Conservation (phyloP, 2,888 invertebrate genomes). For the Prosopocoilus inquinatus region DNA sequence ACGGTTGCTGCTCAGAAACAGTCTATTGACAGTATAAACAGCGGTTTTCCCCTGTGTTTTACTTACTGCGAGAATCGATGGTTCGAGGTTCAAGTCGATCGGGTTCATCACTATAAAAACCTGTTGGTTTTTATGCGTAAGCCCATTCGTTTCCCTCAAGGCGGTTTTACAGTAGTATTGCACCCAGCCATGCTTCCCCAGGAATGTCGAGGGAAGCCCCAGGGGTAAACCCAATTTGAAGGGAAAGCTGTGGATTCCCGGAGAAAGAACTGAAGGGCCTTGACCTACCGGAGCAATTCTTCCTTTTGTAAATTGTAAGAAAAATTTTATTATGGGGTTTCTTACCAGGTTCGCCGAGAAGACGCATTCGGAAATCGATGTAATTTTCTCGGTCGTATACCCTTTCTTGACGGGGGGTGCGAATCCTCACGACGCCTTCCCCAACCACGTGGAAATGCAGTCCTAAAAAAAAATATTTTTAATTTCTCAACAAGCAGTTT, state of each 20-base stretch:
- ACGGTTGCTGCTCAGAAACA: slow-evolving; percentile 69
- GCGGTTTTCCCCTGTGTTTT: background rate
- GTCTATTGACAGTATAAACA: slow-evolving; percentile 36
- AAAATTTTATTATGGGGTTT: background rate
- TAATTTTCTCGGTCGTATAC: slow-evolving; percentile 91
- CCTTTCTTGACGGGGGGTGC: slow-evolving; percentile 78
- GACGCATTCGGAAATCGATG: slow-evolving; percentile 90
- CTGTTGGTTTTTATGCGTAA: slow-evolving; percentile 93
- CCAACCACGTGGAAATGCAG: slow-evolving; percentile 93
- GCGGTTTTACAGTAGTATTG: slow-evolving; percentile 93
- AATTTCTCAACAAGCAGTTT: background rate
- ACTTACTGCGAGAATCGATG: slow-evolving; percentile 81
- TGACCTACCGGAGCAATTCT: slow-evolving; percentile 58
- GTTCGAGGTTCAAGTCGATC: slow-evolving; percentile 87
- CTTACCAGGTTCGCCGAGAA: slow-evolving; percentile 83
- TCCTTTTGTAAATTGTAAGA: background rate
- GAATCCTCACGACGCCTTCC: slow-evolving; percentile 87
- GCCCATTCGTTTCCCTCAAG: slow-evolving; percentile 79
- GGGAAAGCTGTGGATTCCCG: slow-evolving; percentile 93
- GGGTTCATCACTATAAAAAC: slow-evolving; percentile 98
- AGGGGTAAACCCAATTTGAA: slow-evolving; percentile 88
- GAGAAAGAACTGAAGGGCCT: slow-evolving; percentile 79
- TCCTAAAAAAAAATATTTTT: slow-evolving; percentile 56
- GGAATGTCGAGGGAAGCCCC: slow-evolving; percentile 87
- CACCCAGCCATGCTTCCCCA: slow-evolving; percentile 93